These are phyloP conservation scores for Sitobion miscanthi DNA, from an alignment of 1,140 invertebrate genomes.

Conservation along the genomic window DNA sequence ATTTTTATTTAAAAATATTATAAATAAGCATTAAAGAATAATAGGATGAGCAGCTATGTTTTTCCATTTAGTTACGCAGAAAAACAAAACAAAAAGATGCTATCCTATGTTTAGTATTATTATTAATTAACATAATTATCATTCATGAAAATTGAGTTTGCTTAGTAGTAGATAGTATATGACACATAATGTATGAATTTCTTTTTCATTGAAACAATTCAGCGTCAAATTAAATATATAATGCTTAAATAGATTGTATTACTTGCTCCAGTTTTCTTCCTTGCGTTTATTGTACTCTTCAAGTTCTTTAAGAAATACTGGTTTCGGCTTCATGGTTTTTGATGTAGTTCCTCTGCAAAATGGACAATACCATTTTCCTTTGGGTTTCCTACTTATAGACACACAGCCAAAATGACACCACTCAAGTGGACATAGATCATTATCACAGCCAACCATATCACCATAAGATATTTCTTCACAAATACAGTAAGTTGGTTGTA, in stretches of 20 bases:
- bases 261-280: slow-evolving; percentile 28
- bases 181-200: slow-evolving; percentile 18
- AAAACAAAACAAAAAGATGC: not conserved
- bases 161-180: not conserved
- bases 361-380: slow-evolving; percentile 98
- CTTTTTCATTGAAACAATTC: not conserved
- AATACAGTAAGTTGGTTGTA: slow-evolving; percentile 96
- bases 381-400: slow-evolving; percentile 94
- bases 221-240: not conserved
- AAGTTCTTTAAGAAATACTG: slow-evolving; percentile 32
- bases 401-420: slow-evolving; percentile 99
- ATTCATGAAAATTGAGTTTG: not conserved
- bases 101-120: not conserved
- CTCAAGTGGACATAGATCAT: slow-evolving; percentile 86
- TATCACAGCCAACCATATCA: slow-evolving; percentile 98
- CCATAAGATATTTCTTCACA: slow-evolving; percentile 96
- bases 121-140: not conserved
- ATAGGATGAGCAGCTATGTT: not conserved
- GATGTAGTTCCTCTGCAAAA: slow-evolving; percentile 70
- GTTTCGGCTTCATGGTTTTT: slow-evolving; percentile 39
- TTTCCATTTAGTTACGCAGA: not conserved
- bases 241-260: not conserved
- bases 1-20: not conserved
- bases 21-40: not conserved
- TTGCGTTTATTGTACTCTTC: slow-evolving; percentile 49